phyloP scores from a whole-genome alignment of 2,113 vertebrate species.

The Coreoperca whiteheadi region DNA sequence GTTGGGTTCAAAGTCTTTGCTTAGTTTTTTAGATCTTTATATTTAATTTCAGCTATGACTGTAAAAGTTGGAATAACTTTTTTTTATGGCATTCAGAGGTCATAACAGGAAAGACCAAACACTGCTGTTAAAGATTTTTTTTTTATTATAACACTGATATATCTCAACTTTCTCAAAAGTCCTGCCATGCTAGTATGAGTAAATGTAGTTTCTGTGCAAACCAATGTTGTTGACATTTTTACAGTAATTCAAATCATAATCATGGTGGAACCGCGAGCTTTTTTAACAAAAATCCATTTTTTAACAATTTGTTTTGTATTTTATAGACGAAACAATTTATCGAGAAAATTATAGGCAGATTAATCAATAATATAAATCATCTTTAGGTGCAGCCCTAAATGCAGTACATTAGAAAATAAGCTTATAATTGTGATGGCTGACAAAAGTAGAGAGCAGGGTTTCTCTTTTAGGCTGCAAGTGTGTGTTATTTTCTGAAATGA shows the following conservation, averaged over 20 bases:
- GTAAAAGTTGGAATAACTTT: not conserved
- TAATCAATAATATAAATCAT: not conserved
- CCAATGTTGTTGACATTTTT: not conserved
- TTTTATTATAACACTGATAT: not conserved
- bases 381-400: not conserved
- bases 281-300: not conserved
- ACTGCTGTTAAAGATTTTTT: not conserved
- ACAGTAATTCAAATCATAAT: not conserved
- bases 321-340: not conserved
- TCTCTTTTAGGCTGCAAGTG: not conserved
- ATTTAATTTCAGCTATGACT: not conserved
- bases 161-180: not conserved
- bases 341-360: not conserved
- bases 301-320: not conserved
- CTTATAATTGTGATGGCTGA: not conserved
- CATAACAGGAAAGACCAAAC: not conserved
- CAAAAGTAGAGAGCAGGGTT: not conserved
- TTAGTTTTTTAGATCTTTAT: not conserved
- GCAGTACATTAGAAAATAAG: not conserved
- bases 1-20: not conserved
- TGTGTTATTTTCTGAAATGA: not conserved
- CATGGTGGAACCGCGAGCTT: not conserved
- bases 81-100: not conserved
- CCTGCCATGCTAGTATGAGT: not conserved
- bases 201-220: not conserved